phyloP scores from a whole-genome alignment of 1,140 invertebrate species.

The Macrostomum lignano region DNA sequence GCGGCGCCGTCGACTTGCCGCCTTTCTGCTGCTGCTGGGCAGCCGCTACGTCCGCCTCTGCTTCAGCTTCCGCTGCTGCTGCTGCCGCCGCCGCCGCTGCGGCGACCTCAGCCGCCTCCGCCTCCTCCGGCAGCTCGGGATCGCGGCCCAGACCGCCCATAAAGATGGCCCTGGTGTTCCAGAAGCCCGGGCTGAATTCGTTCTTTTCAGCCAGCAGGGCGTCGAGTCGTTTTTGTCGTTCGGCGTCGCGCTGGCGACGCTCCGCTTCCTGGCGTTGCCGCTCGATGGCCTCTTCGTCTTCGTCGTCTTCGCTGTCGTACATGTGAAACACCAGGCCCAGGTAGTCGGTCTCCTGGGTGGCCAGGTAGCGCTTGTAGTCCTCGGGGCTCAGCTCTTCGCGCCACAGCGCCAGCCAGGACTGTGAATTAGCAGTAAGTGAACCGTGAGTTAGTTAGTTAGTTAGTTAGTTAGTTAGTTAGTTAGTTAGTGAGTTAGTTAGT shows the following conservation, averaged over 20 bases:
- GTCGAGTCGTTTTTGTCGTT: constrained; percentile 12
- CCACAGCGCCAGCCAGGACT: constrained; percentile 26
- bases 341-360: constrained; percentile 23
- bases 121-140: constrained; percentile 13
- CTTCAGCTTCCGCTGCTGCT: no score
- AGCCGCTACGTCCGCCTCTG: no score
- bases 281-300: constrained; percentile 13
- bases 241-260: not conserved
- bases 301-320: constrained; percentile 21
- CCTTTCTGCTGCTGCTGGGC: no score
- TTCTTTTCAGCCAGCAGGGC: constrained; percentile 15
- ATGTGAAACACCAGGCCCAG: constrained; percentile 24
- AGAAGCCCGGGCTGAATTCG: constrained; percentile 19
- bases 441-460: no score
- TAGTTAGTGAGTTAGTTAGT: no score
- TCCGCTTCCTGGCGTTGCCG: constrained; percentile 4
- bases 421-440: no score
- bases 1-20: no score
- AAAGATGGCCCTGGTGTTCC: constrained; percentile 24
- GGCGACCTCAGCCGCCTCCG: no score
- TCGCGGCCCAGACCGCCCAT: constrained; percentile 24
- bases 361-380: constrained; percentile 26
- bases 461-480: no score
- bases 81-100: no score
- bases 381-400: constrained; percentile 20